These are phyloP conservation scores for Sipha maydis DNA, from an alignment of 2,888 invertebrate genomes.

Conservation along the genomic window DNA sequence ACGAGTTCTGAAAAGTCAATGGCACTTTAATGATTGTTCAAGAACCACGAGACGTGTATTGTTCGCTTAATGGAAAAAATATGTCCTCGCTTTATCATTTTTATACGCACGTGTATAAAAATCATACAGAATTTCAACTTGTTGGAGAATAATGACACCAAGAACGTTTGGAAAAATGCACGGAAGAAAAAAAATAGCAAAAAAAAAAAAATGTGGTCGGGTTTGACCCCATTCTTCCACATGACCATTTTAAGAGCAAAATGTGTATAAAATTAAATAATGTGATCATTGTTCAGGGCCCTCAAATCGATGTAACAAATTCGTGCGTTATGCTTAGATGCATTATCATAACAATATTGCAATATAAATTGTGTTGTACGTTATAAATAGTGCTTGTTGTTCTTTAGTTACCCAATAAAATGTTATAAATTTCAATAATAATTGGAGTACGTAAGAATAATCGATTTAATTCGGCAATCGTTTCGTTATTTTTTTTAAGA, in stretches of 20 bases:
- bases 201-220: not conserved
- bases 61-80: too few species aligned
- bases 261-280: not conserved
- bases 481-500: conserved; percentile 20
- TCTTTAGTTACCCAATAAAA: conserved; percentile 25
- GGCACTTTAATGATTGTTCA: too few species aligned
- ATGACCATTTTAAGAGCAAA: too few species aligned
- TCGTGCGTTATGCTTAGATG: not conserved
- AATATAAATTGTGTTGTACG: not conserved
- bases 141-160: not conserved
- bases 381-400: not conserved
- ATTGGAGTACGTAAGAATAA: conserved; percentile 19
- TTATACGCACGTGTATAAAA: not conserved
- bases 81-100: too few species aligned
- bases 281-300: not conserved
- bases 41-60: too few species aligned
- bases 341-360: not conserved
- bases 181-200: not conserved
- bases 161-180: not conserved
- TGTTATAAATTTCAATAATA: conserved; percentile 1
- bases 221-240: conserved; percentile 12
- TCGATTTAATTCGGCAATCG: conserved; percentile 42
- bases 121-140: not conserved
- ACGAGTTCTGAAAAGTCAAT: too few species aligned
- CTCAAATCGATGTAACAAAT: not conserved